A percentile compares a stretch with the other conserved stretches of the same genome.
These are phyloP conservation scores for Montipora capricornis DNA, from an alignment of 64 coral and sea anemone genomes.

Conservation along the genomic window DNA sequence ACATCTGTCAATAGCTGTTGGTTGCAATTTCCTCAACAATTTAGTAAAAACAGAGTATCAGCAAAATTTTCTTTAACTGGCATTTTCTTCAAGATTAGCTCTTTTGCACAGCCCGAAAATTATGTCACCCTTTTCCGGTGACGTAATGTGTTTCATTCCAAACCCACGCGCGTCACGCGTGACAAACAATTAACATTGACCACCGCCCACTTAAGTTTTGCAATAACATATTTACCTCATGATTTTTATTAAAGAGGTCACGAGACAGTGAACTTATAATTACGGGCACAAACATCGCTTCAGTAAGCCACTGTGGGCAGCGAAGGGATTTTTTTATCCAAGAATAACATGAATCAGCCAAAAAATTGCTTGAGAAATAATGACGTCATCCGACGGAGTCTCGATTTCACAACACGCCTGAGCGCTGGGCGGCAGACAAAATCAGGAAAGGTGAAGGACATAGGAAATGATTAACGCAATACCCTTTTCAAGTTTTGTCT, in stretches of 20 bases:
- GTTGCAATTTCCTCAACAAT: too few species aligned
- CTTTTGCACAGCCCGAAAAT: not conserved
- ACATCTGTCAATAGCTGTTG: too few species aligned
- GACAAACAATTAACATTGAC: constrained; percentile 31
- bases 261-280: constrained; percentile 3
- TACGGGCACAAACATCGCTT: not conserved
- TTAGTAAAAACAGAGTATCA: too few species aligned
- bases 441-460: not conserved
- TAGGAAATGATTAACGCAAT: not conserved
- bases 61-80: too few species aligned
- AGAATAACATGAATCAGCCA: not conserved
- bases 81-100: not conserved
- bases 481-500: not conserved
- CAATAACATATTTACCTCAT: constrained; percentile 33
- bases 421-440: not conserved
- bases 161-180: constrained; percentile 10
- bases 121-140: constrained; percentile 27
- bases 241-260: constrained; percentile 22
- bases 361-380: not conserved
- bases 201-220: not conserved
- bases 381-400: not conserved
- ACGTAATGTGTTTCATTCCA: not conserved
- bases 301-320: too few species aligned
- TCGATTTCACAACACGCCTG: too few species aligned
- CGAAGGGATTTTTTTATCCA: not conserved